Percentiles rank a stretch among this genome's conserved stretches.
Conservation (phyloP, 2,113 vertebrate genomes). For the Mastomys natalensis region DNA sequence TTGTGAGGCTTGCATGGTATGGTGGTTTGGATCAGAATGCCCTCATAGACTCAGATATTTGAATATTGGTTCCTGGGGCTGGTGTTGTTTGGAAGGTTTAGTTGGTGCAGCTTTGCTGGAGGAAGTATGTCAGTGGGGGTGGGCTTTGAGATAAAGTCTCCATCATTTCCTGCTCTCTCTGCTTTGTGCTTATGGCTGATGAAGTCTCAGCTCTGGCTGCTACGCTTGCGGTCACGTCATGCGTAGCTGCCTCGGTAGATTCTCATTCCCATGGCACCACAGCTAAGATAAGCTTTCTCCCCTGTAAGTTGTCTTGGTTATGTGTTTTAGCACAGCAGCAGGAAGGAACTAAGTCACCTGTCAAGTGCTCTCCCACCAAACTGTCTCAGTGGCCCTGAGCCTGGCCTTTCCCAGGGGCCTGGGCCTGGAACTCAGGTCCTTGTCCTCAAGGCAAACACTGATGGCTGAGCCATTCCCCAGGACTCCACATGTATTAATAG, state of each 20-base stretch:
- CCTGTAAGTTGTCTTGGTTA: not conserved
- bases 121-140: not conserved
- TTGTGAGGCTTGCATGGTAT: not conserved
- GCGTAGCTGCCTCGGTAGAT: not conserved
- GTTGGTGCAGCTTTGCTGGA: not conserved
- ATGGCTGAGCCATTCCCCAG: not conserved
- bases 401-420: not conserved
- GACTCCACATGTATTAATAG: too few species aligned
- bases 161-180: not conserved
- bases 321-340: not conserved
- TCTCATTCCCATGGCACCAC: not conserved
- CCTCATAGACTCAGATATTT: not conserved
- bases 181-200: not conserved
- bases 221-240: too few species aligned
- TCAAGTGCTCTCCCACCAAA: not conserved
- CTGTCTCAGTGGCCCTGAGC: not conserved
- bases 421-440: not conserved
- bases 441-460: not conserved
- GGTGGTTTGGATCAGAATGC: too few species aligned
- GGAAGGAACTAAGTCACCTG: not conserved
- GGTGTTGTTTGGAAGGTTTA: not conserved
- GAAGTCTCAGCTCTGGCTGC: not conserved
- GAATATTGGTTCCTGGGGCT: not conserved
- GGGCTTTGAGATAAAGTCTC: not conserved
- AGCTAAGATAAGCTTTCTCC: not conserved